Evolutionary conservation across 2,888 invertebrate species (phyloP), one percentile per base, ranked within the genome.

Genomic region (Aradus depressus): DNA sequence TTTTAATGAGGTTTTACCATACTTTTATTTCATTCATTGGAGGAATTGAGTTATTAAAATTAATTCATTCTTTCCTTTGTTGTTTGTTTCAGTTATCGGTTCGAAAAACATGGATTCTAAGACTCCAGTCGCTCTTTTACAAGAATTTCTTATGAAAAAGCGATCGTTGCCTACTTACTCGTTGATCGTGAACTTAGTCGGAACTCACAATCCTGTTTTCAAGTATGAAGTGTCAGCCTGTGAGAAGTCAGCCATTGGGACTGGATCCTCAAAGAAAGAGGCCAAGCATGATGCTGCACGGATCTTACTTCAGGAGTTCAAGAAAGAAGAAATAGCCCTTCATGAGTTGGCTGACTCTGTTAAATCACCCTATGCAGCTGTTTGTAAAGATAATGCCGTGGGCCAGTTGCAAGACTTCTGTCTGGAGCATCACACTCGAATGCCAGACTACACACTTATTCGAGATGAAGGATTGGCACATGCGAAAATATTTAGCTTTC

Each of bases 391-490:
- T 34, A 63, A 64, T 51, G 59, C 61, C 16, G 60, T 64, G 8
- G 64, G 64, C 4, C 51, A 51, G 14, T 48, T 64, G 12, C 51
- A 48, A 61, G 65, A 66, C 35, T 55, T 70, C 2, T 71, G 70
- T 53, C 39, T 56, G 1, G 62, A 62, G 3, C 64, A 69, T 49
- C 72, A 71, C 55, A 68, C 81, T 45, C 69, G 73, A 16, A 64
- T 63, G 12, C 75, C 75, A 3, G 62, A 66, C 37, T 81, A 77
- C 66, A 62, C 65, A 50, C 70, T 75, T 63, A 71, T 76, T 54
- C 72, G 74, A 14, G 80, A 78, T 65, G 72, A 77, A 58, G 81
- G 81, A 37, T 80, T 81, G 16, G 74, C 81, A 32, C 81, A 82
- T 68, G 70, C 71, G 50, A 74, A 76, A 59, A 69, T 73, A 58